A percentile compares a stretch with the other conserved stretches of the same genome.
These are phyloP conservation scores for Podabrus alpinus DNA, from an alignment of 2,888 invertebrate species.

Conservation along the genomic window DNA sequence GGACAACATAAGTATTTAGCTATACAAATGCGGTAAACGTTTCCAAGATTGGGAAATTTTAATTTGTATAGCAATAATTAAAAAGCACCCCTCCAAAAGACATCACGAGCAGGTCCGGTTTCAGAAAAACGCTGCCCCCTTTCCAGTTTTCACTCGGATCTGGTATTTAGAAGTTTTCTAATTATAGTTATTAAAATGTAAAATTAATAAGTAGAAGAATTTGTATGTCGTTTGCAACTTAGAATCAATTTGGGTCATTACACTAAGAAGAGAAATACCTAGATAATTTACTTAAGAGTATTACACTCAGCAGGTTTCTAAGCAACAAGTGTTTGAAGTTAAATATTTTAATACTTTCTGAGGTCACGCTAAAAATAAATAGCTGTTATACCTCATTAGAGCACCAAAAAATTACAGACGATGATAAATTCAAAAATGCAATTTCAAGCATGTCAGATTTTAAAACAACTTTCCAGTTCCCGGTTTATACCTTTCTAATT, in stretches of 20 bases:
- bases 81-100: neutral
- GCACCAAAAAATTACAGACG: neutral
- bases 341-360: slow-evolving; percentile 22
- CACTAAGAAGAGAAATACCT: slow-evolving; percentile 18
- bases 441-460: slow-evolving; percentile 1
- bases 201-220: slow-evolving; percentile 24
- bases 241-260: slow-evolving; percentile 37
- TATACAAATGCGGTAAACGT: neutral
- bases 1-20: neutral
- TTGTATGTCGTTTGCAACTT: slow-evolving; percentile 32
- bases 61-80: neutral
- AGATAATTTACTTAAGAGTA: slow-evolving; percentile 22
- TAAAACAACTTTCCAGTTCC: neutral
- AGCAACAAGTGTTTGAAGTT: slow-evolving; percentile 35
- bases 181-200: neutral
- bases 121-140: neutral
- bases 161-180: neutral
- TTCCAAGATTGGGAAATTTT: neutral
- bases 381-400: slow-evolving; percentile 10
- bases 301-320: slow-evolving; percentile 32
- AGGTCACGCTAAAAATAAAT: slow-evolving; percentile 24
- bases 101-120: neutral
- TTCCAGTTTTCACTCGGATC: neutral
- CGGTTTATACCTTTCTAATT: neutral
- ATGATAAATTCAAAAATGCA: slow-evolving; percentile 3